Percentiles rank a stretch among this genome's conserved stretches.
Evolutionary conservation across 1,140 invertebrate genomes (phyloP).

Genomic region (Papilio polyxenes): DNA sequence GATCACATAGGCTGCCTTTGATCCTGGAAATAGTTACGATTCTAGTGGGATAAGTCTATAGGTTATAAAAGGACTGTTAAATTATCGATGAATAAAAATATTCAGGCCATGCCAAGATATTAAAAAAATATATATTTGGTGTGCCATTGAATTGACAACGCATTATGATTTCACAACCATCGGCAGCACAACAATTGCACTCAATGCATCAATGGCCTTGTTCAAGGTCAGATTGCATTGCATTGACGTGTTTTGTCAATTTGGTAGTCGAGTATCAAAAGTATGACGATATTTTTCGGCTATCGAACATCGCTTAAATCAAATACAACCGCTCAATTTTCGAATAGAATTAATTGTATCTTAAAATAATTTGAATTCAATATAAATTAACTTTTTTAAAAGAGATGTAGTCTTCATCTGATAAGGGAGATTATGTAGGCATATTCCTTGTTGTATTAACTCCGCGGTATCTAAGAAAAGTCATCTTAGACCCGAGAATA

Average conservation of each 20-base stretch:
- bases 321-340: too few species aligned
- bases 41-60: too few species aligned
- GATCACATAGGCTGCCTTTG: too few species aligned
- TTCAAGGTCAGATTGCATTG: not conserved
- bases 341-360: too few species aligned
- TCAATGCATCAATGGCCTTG: conserved; percentile 8
- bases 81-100: not conserved
- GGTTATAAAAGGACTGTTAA: not conserved
- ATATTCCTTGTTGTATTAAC: too few species aligned
- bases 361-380: too few species aligned
- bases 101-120: too few species aligned
- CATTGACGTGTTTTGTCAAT: conserved; percentile 4
- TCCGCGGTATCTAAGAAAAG: too few species aligned
- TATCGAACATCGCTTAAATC: not conserved
- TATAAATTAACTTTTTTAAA: too few species aligned
- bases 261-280: not conserved
- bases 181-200: not conserved
- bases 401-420: too few species aligned
- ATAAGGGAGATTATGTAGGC: too few species aligned
- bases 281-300: not conserved
- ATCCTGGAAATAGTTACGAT: too few species aligned
- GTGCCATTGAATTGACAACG: not conserved
- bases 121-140: not conserved
- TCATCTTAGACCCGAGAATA: not conserved
- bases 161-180: conserved; percentile 6